phyloP scores from a whole-genome alignment of 1,140 invertebrate genomes.

The Zaprionus vittiger region DNA sequence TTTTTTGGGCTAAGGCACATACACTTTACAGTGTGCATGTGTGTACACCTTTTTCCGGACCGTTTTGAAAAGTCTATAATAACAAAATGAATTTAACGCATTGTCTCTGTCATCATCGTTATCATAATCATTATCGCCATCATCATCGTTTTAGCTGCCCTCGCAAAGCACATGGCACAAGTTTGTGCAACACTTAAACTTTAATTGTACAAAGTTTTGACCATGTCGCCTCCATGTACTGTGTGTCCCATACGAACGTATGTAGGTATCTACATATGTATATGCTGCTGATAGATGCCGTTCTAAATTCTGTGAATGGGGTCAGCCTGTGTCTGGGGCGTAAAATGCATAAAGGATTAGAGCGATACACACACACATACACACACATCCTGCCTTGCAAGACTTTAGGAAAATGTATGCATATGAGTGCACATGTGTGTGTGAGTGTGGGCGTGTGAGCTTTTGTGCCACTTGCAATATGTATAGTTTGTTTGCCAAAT shows the following conservation, averaged over 20 bases:
- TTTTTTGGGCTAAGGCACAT: slow-evolving; percentile 48
- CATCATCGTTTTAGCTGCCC: slow-evolving; percentile 11
- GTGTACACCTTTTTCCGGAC: slow-evolving; percentile 17
- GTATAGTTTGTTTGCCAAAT: slow-evolving; percentile 71
- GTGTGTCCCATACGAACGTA: slow-evolving; percentile 21
- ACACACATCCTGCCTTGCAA: slow-evolving; percentile 16
- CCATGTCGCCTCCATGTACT: slow-evolving; percentile 73
- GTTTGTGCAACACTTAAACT: slow-evolving; percentile 81
- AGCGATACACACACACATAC: slow-evolving; percentile 30
- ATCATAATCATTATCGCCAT: slow-evolving; percentile 4
- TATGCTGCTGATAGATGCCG: slow-evolving; percentile 74
- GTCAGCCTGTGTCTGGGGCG: slow-evolving; percentile 69
- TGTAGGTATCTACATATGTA: slow-evolving; percentile 41
- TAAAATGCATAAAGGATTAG: slow-evolving; percentile 77
- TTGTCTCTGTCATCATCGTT: slow-evolving; percentile 38
- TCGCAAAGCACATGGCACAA: slow-evolving; percentile 56
- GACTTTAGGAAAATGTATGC: slow-evolving; percentile 46
- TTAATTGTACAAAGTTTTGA: slow-evolving; percentile 81
- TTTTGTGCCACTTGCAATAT: slow-evolving; percentile 18
- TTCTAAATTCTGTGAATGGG: slow-evolving; percentile 73
- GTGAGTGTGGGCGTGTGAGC: slow-evolving; percentile 20
- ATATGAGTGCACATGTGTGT: slow-evolving; percentile 7
- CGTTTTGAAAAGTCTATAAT: slow-evolving; percentile 64
- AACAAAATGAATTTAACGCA: slow-evolving; percentile 74
- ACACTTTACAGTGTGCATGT: slow-evolving; percentile 18